These are phyloP conservation scores for Cotesia glomerata DNA, from an alignment of 1,140 invertebrate species.

Conservation along the genomic window DNA sequence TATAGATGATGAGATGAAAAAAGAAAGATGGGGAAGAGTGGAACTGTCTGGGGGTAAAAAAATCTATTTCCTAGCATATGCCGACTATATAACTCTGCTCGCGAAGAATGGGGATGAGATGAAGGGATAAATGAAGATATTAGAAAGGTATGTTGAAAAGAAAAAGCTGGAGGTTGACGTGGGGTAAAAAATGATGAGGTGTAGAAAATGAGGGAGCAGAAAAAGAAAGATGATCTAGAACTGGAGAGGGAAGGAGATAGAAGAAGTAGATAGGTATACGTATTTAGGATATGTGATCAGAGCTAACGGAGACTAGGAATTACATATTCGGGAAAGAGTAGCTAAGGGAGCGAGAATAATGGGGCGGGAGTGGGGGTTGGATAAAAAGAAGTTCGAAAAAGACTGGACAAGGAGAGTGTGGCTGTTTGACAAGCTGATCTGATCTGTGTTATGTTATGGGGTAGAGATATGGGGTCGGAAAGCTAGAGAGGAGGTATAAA, in stretches of 20 bases:
- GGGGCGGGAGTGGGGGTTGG: slow-evolving; percentile 6
- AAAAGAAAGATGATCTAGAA: slow-evolving; percentile 4
- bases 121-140: slow-evolving; percentile 7
- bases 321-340: slow-evolving; percentile 11
- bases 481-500: background rate
- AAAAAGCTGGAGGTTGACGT: slow-evolving; percentile 18
- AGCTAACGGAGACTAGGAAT: slow-evolving; percentile 8
- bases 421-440: slow-evolving; percentile 11
- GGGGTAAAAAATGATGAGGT: slow-evolving; percentile 20
- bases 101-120: slow-evolving; percentile 15
- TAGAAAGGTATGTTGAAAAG: slow-evolving; percentile 10
- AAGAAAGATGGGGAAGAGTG: slow-evolving; percentile 6
- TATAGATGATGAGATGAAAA: slow-evolving; percentile 8
- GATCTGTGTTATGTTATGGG: background rate
- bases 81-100: slow-evolving; percentile 18
- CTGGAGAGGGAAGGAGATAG: background rate
- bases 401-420: background rate
- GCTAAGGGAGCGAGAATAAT: slow-evolving; percentile 1
- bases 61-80: slow-evolving; percentile 8
- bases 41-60: background rate
- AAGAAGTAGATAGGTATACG: slow-evolving; percentile 8
- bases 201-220: slow-evolving; percentile 11
- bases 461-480: background rate
- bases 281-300: slow-evolving; percentile 21
- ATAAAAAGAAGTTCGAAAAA: background rate